Evolutionary conservation across 2,113 vertebrate species (phyloP), one percentile per base, ranked within the genome.

Genomic region (Apteryx owenii): DNA sequence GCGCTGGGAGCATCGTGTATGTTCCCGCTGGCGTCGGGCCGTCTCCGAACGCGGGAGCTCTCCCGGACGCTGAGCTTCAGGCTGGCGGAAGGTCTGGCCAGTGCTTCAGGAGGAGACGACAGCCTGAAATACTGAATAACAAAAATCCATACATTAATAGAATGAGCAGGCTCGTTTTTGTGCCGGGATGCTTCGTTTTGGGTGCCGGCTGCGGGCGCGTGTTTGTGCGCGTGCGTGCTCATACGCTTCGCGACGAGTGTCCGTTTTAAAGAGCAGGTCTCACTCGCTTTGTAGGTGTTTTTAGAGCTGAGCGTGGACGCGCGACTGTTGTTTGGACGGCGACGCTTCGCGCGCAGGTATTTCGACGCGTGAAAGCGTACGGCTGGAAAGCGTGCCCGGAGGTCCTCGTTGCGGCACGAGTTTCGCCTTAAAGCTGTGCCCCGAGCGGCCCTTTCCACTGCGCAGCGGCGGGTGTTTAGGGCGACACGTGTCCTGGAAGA

Each of bases 161-260:
- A 21, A 18, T 8, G 66, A 7, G 4, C 3, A 11, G 23, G 21
- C 51, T 66, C 20, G 8, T 61, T 40, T n/a, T 28, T 19, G 36
- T 17, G 70, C 36, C 36, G 1, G 7, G n/a, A 7, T n/a, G 44
- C 28, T 54, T 19, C 6, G 40, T 64, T 12, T 10, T 9, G 13
- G 36, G 7, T 73, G 3, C 33, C 6, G 36, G 36, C 54, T 2
- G 9, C 17, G 2, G 29, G 10, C 19, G 16, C 6, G 3, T 8
- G 17, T 40, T 4, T 10, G 16, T 3, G 5, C 19, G 48, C 3
- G 0, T 12, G 13, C 2, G 22, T 17, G 9, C 62, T 1, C 1
- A 3, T 7, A 1, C 5, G 26, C 5, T 0, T 8, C 33, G 9
- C 33, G 9, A 17, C 36, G 4, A 3, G 19, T 4, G 3, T 0